Conservation (phyloP, 2,113 vertebrate genomes). For the Leptobrachium ailaonicum region DNA sequence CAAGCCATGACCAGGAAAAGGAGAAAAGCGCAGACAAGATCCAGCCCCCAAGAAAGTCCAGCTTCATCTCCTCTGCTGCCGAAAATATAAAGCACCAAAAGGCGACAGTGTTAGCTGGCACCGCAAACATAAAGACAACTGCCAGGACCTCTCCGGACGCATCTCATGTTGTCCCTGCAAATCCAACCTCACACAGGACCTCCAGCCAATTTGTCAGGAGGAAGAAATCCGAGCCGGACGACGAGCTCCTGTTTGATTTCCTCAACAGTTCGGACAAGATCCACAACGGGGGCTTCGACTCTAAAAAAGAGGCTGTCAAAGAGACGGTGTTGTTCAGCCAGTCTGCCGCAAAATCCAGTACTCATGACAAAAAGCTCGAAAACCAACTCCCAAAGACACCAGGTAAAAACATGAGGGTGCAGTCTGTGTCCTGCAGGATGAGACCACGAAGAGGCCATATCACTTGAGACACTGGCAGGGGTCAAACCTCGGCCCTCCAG, state of each 20-base stretch:
- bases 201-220: conserved; percentile 86
- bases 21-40: conserved; percentile 60
- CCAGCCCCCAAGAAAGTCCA: conserved; percentile 61
- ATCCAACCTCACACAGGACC: conserved; percentile 62
- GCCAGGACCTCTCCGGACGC: conserved; percentile 55
- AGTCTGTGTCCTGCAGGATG: no score
- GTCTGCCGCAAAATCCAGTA: conserved; percentile 78
- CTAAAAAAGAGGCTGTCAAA: conserved; percentile 74
- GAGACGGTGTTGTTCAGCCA: conserved; percentile 65
- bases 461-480: no score
- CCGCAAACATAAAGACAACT: conserved; percentile 70
- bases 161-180: conserved; percentile 52
- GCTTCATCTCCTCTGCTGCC: conserved; percentile 84
- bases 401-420: conserved; percentile 40
- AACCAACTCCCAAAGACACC: conserved; percentile 71
- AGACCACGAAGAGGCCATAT: no score
- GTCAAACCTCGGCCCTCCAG: no score
- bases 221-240: conserved; percentile 89
- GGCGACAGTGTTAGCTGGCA: conserved; percentile 76
- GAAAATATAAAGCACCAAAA: conserved; percentile 85
- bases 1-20: conserved; percentile 56
- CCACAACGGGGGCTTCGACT: conserved; percentile 72
- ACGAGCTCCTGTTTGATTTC: conserved; percentile 95
- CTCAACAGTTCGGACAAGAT: conserved; percentile 92
- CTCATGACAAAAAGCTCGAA: conserved; percentile 76